phyloP scores from a whole-genome alignment of 2,888 invertebrate genomes.

The Ophraella communa region DNA sequence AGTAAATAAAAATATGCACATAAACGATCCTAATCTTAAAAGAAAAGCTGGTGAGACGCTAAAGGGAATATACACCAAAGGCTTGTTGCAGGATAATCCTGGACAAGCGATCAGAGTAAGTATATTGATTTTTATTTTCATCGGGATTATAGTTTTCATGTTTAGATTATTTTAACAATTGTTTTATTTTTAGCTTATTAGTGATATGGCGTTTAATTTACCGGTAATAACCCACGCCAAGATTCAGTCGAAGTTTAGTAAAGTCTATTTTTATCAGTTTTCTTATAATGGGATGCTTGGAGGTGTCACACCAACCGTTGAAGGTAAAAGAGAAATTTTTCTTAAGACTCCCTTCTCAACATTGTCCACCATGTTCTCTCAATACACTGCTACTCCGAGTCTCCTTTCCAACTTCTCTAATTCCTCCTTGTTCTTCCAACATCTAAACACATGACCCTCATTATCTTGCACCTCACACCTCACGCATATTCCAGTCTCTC shows the following conservation, averaged over 20 bases:
- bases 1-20: constrained; percentile 39
- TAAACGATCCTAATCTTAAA: constrained; percentile 21
- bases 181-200: constrained; percentile 8
- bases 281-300: constrained; percentile 13
- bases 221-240: constrained; percentile 11
- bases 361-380: too few relatives aligned
- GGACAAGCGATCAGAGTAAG: constrained; percentile 16
- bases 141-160: background rate
- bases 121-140: background rate
- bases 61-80: constrained; percentile 34
- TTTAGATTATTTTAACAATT: background rate
- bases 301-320: constrained; percentile 12
- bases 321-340: too few relatives aligned
- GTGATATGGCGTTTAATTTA: constrained; percentile 19
- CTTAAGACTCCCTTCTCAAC: too few relatives aligned
- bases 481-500: too few relatives aligned
- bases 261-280: constrained; percentile 25
- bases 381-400: too few relatives aligned
- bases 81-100: constrained; percentile 7
- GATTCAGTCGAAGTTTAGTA: constrained; percentile 7
- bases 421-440: too few relatives aligned
- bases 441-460: too few relatives aligned
- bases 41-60: constrained; percentile 31
- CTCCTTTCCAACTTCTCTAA: too few relatives aligned
- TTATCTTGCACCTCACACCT: too few relatives aligned